Evolutionary conservation across 2,113 vertebrate species (phyloP), one percentile per base, ranked within the genome.

Genomic region (Alaudala cheleensis): DNA sequence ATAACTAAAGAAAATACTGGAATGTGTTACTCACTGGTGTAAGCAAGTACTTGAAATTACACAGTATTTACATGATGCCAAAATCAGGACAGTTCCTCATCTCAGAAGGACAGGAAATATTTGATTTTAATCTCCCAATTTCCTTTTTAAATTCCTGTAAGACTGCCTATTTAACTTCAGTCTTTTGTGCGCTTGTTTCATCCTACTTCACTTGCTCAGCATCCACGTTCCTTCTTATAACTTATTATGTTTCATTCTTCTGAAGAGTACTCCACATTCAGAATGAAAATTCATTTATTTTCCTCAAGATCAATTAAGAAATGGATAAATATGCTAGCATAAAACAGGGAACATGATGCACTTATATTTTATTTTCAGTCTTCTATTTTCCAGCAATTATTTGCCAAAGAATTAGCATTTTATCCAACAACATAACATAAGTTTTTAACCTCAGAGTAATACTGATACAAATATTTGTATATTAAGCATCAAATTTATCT

Each of bases 1-100:
- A 40, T 31, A 0, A 0, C 8, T 50, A 51, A 80, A 3, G 8
- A 45, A 40, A 79, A 60, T 14, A 76, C 3, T 1, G 3, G 14
- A 45, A 74, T 39, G 4, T 50, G 13, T 14, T 66, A 24, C 7
- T 57, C 26, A 40, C 5, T 62, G 6, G 5, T 40, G 6, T 58
- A 70, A 87, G 6, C 5, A 80, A 80, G 44, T 42, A 26, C 10
- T 66, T 42, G 28, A 94, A 93, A 70, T 47, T 23, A 8, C 0
- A 1, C 21, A 34, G 8, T 8, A 26, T 42, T 62, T 76, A 24
- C 19, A 74, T 28, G 7, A 60, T 44, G 28, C 2, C 10, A 88
- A 74, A 28, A 28, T 47, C 8, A 72, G 22, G 5, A 67, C 6
- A 65, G 9, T 40, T 93, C 22, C 14, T 5, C 7, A 45, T 29